A percentile compares a stretch with the other conserved stretches of the same genome.
Conservation (phyloP, 2,888 invertebrate genomes). For the Stenodema calcarata region DNA sequence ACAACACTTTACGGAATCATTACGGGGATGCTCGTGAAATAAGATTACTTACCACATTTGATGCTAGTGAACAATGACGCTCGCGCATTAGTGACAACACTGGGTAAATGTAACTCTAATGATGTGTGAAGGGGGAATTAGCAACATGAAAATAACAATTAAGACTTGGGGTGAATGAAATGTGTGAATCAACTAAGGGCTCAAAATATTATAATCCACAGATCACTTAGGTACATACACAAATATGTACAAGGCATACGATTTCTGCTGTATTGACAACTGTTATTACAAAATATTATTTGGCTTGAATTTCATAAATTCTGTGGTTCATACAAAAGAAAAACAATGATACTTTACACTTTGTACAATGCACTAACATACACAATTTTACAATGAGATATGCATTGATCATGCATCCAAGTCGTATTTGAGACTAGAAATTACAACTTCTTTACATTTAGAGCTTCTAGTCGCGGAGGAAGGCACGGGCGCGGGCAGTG, state of each 20-base stretch:
- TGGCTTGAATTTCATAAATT: conserved; percentile 7
- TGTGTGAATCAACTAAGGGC: neutral
- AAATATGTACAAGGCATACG: neutral
- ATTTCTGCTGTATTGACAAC: neutral
- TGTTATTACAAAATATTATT: conserved; percentile 7
- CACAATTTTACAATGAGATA: neutral
- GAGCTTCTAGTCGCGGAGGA: conserved; percentile 52
- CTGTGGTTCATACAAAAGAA: neutral
- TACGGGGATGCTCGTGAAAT: no score
- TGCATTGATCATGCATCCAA: neutral
- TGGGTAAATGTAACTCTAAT: no score
- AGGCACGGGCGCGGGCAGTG: conserved; percentile 77
- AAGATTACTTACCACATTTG: no score
- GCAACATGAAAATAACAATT: no score
- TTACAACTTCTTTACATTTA: neutral
- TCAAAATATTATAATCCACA: neutral
- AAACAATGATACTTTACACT: conserved; percentile 24
- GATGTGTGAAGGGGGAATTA: no score
- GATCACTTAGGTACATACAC: neutral
- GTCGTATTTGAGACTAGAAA: conserved; percentile 28
- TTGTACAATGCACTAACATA: conserved; percentile 1
- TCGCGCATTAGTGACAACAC: no score
- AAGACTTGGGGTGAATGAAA: neutral
- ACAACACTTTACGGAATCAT: no score
- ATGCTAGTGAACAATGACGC: no score